Percentiles rank a stretch among this genome's conserved stretches.
Conservation (phyloP, 2,113 vertebrate species). For the Sula dactylatra region DNA sequence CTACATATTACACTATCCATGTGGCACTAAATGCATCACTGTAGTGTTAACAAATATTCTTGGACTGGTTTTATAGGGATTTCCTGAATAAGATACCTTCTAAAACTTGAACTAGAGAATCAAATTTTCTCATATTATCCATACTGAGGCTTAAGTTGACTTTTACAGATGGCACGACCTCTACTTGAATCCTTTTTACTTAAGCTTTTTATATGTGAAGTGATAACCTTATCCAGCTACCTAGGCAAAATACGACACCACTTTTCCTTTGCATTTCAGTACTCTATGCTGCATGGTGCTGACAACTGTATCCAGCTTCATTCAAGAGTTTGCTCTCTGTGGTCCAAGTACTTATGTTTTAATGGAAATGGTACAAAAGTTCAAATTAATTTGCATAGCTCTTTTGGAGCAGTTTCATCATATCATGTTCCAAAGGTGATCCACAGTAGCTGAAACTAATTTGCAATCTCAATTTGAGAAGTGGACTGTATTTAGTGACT, state of each 20-base stretch:
- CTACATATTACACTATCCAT: neutral
- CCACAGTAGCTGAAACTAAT: neutral
- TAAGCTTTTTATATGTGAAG: neutral
- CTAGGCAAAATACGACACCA: neutral
- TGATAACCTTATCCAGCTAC: neutral
- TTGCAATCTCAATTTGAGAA: neutral
- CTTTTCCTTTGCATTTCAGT: neutral
- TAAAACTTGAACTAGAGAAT: neutral
- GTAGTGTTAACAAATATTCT: neutral
- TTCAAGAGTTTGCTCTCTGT: neutral
- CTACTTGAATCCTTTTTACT: neutral
- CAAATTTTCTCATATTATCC: neutral
- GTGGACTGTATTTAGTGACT: neutral
- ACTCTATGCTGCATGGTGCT: neutral
- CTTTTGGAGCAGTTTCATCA: neutral
- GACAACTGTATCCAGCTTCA: neutral
- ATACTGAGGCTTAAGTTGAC: neutral
- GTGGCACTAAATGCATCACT: neutral
- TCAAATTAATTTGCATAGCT: neutral
- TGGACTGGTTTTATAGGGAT: neutral
- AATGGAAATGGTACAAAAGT: neutral
- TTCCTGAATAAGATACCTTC: neutral
- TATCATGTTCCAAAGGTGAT: neutral
- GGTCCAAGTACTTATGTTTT: neutral
- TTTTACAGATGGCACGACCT: neutral